phyloP scores from a whole-genome alignment of 2,797 vertebrate species.

The Tachyglossus aculeatus region DNA sequence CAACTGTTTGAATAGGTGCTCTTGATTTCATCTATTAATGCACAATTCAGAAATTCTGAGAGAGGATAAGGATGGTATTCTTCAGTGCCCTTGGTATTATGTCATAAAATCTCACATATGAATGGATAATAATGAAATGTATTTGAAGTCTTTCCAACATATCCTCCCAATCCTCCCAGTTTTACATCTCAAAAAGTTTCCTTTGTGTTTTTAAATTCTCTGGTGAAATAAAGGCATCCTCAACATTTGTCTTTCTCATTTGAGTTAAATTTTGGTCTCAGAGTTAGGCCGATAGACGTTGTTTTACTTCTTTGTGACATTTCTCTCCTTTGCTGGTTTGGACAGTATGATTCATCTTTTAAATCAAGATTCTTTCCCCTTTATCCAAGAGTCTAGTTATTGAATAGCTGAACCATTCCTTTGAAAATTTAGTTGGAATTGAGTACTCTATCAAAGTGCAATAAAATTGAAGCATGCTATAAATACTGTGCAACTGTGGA shows the following conservation, averaged over 20 bases:
- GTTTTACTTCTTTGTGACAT: neutral
- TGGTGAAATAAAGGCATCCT: neutral
- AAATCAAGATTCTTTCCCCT: neutral
- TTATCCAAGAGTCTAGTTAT: neutral
- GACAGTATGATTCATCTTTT: neutral
- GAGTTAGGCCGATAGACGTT: neutral
- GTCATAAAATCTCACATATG: too few species aligned
- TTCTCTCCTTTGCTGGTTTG: neutral
- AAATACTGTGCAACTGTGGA: neutral
- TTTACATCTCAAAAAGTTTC: neutral
- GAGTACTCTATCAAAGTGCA: conserved; percentile 10
- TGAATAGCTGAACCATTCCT: neutral
- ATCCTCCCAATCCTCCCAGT: neutral
- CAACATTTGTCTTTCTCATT: neutral
- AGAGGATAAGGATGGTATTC: too few species aligned
- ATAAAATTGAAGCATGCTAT: conserved; percentile 5
- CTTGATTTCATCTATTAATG: too few species aligned
- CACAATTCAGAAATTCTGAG: too few species aligned
- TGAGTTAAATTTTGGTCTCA: neutral
- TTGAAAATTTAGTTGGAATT: neutral
- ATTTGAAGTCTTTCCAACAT: neutral
- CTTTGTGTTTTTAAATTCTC: neutral
- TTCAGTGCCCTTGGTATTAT: too few species aligned
- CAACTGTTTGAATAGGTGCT: too few species aligned
- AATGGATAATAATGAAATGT: neutral